Percentiles rank a stretch among this genome's conserved stretches.
Evolutionary conservation across 2,113 vertebrate genomes (phyloP).

Genomic region (Lagenorhynchus albirostris): DNA sequence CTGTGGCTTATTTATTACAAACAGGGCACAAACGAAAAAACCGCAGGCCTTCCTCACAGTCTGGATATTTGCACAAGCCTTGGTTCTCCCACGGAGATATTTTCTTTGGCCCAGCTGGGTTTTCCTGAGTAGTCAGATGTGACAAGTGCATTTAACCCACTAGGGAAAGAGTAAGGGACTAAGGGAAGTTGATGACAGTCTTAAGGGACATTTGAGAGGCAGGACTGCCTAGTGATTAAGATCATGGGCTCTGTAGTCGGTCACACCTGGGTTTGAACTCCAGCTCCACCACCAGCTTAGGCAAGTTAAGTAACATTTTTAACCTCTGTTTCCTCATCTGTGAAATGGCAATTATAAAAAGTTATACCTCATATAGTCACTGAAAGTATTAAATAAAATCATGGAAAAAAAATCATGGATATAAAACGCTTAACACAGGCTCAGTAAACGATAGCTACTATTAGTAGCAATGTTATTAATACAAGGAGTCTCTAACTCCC

Average conservation of each 20-base stretch:
- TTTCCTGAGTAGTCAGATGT: neutral
- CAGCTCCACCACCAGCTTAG: neutral
- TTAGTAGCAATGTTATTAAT: neutral
- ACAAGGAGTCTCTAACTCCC: neutral
- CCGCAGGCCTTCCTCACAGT: neutral
- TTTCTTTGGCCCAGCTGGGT: conserved; percentile 31
- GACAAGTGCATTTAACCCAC: neutral
- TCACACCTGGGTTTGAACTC: neutral
- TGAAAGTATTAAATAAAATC: neutral
- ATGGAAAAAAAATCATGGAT: neutral
- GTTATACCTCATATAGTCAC: neutral
- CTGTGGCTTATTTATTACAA: neutral
- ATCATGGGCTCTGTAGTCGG: neutral
- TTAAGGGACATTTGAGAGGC: neutral
- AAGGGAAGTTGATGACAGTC: neutral
- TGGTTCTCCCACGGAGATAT: neutral
- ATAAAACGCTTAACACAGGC: neutral
- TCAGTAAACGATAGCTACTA: neutral
- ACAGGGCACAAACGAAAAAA: neutral
- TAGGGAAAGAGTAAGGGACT: neutral
- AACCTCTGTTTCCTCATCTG: neutral
- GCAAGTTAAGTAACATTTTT: neutral
- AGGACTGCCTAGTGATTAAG: neutral
- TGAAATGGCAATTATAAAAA: neutral
- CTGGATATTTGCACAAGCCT: conserved; percentile 29